A percentile compares a stretch with the other conserved stretches of the same genome.
Conservation (phyloP, 2,113 vertebrate species). For the Leptosomus discolor region DNA sequence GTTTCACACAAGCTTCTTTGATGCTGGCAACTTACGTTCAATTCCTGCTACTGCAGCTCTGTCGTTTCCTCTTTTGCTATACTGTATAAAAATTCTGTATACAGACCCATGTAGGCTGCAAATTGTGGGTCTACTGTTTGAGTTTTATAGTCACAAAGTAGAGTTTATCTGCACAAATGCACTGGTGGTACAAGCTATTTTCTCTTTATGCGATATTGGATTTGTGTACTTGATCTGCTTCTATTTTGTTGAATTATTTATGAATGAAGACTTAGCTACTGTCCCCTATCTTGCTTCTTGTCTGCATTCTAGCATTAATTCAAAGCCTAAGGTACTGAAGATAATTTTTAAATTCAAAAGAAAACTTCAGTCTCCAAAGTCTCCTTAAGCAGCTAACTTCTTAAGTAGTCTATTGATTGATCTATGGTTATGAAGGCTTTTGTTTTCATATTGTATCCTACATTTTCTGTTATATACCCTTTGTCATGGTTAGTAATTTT, state of each 20-base stretch:
- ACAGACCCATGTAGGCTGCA: not conserved
- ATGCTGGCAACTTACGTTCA: not conserved
- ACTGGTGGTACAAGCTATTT: not conserved
- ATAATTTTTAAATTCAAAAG: not conserved
- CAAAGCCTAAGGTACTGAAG: not conserved
- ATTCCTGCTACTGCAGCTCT: not conserved
- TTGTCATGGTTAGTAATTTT: not conserved
- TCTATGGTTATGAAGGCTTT: not conserved
- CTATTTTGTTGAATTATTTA: not conserved
- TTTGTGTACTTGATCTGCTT: not conserved
- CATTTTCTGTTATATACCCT: not conserved
- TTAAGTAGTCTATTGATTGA: not conserved
- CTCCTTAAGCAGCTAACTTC: not conserved
- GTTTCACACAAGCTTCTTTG: not conserved
- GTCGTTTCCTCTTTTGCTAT: not conserved
- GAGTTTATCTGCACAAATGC: not conserved
- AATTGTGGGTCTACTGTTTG: not conserved
- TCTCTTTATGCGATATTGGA: not conserved
- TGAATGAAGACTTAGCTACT: not conserved
- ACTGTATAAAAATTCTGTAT: not conserved
- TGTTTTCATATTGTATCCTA: not conserved
- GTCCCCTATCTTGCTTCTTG: not conserved
- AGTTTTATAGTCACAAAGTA: not conserved
- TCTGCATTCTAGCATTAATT: not conserved
- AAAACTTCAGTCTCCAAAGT: not conserved